Conservation (phyloP, 2,888 invertebrate species). For the Platerodrilus igneus region DNA sequence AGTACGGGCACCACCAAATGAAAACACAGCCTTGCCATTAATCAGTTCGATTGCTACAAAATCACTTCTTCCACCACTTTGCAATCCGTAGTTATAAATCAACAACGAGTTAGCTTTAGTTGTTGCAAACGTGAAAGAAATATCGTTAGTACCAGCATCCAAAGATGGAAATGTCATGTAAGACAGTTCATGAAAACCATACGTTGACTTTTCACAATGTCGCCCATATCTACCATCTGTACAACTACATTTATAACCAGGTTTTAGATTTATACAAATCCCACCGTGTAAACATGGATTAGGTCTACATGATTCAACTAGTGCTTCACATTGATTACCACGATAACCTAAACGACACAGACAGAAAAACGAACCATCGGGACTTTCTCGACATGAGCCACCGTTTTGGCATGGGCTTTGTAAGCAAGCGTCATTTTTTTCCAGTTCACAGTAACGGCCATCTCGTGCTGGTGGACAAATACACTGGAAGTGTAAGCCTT, state of each 20-base stretch:
- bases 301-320: slow-evolving; percentile 84
- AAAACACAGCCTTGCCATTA: slow-evolving; percentile 78
- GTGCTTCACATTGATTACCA: slow-evolving; percentile 84
- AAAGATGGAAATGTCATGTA: slow-evolving; percentile 84
- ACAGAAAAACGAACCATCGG: slow-evolving; percentile 87
- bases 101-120: slow-evolving; percentile 80
- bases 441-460: slow-evolving; percentile 79
- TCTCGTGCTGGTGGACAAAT: slow-evolving; percentile 72
- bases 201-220: slow-evolving; percentile 86
- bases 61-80: slow-evolving; percentile 83
- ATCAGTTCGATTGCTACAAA: slow-evolving; percentile 89
- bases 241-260: slow-evolving; percentile 82
- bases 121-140: slow-evolving; percentile 86
- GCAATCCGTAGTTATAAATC: slow-evolving; percentile 87
- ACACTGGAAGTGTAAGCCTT: slow-evolving; percentile 81
- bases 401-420: slow-evolving; percentile 86
- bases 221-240: slow-evolving; percentile 83
- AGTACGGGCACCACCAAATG: slow-evolving; percentile 84
- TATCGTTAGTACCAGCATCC: slow-evolving; percentile 85
- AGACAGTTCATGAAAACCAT: slow-evolving; percentile 83
- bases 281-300: slow-evolving; percentile 92
- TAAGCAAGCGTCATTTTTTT: slow-evolving; percentile 79
- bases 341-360: slow-evolving; percentile 86
- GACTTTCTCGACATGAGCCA: slow-evolving; percentile 84
- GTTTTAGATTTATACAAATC: slow-evolving; percentile 80